Evolutionary conservation across 2,797 vertebrate genomes (phyloP).

Genomic region (Botia kubotai): DNA sequence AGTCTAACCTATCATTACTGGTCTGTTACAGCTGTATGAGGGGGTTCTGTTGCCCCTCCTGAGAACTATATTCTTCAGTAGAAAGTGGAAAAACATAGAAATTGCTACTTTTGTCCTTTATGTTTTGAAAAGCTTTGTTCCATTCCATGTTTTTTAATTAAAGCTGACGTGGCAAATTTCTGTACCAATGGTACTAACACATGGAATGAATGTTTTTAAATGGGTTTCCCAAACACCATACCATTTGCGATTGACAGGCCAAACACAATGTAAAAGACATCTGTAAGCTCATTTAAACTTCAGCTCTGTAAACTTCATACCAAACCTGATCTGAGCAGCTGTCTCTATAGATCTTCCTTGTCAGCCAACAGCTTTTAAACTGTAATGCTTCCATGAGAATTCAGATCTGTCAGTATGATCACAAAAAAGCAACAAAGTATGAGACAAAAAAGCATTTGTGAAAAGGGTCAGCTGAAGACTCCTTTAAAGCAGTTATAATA

Average conservation of each 20-base stretch:
- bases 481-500: not conserved
- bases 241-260: not conserved
- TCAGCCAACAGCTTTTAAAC: slow-evolving; percentile 32
- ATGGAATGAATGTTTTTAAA: not conserved
- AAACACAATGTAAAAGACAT: not conserved
- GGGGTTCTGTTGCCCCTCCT: slow-evolving; percentile 36
- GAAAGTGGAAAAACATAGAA: not conserved
- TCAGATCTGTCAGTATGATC: slow-evolving; percentile 37
- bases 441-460: not conserved
- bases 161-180: not conserved
- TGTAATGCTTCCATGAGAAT: not conserved
- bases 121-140: not conserved
- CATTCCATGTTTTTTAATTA: not conserved
- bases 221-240: not conserved
- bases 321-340: not conserved
- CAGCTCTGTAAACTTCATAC: not conserved
- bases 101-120: slow-evolving; percentile 6
- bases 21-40: slow-evolving; percentile 48
- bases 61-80: not conserved
- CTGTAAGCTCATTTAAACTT: not conserved
- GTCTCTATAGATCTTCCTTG: slow-evolving; percentile 21
- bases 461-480: not conserved
- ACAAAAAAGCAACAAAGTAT: too few relatives aligned
- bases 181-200: not conserved
- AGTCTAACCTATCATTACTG: slow-evolving; percentile 61